Evolutionary conservation across 2,888 invertebrate species (phyloP).

Genomic region (Rhamphomyia laevipes): DNA sequence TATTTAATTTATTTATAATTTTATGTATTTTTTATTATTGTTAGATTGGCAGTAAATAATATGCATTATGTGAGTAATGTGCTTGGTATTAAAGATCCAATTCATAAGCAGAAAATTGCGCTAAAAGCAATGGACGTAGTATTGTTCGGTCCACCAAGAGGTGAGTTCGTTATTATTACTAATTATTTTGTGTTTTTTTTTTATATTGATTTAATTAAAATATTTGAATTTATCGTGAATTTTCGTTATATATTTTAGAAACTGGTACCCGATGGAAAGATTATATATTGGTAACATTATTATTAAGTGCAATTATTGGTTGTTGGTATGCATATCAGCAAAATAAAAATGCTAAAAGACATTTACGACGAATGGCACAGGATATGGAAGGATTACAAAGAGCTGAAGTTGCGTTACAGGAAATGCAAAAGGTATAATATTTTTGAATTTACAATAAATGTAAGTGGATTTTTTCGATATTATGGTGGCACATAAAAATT

Average conservation of each 20-base stretch:
- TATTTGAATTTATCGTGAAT: not conserved
- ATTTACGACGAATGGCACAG: constrained; percentile 82
- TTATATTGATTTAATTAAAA: not conserved
- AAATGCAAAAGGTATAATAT: constrained; percentile 59
- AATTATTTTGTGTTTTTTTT: not conserved
- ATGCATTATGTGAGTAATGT: constrained; percentile 77
- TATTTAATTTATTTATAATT: not conserved
- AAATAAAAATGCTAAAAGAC: constrained; percentile 73
- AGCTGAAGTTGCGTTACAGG: constrained; percentile 77
- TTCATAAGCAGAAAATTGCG: constrained; percentile 94
- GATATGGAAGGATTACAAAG: constrained; percentile 87
- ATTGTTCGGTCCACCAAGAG: constrained; percentile 94
- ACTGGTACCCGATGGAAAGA: constrained; percentile 79
- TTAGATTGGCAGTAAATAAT: constrained; percentile 87
- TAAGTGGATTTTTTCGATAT: too few species aligned
- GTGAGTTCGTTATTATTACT: constrained; percentile 43
- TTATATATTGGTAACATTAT: constrained; percentile 68
- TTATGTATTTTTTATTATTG: not conserved
- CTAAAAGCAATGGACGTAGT: constrained; percentile 99
- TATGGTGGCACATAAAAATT: too few species aligned
- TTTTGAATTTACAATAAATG: too few species aligned
- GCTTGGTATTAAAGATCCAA: constrained; percentile 93
- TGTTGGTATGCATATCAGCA: constrained; percentile 88
- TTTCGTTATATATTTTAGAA: constrained; percentile 39
- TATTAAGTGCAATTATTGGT: constrained; percentile 75